phyloP scores from a whole-genome alignment of 2,888 invertebrate species.

The Drosophila helvetica region DNA sequence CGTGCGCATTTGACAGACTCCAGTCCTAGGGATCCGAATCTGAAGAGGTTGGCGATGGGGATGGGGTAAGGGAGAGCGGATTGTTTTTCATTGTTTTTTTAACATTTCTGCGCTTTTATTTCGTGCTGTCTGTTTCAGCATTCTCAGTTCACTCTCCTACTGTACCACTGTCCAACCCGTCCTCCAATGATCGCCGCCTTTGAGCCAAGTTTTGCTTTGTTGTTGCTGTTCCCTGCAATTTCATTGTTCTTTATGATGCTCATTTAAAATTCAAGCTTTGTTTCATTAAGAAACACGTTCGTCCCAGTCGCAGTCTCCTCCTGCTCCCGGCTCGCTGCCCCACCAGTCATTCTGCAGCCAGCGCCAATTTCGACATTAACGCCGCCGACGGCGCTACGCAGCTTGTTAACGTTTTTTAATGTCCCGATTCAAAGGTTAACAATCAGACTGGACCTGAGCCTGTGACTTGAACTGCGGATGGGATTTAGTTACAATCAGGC shows the following conservation, averaged over 20 bases:
- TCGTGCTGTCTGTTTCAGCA: slow-evolving; percentile 34
- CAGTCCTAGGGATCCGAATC: background rate
- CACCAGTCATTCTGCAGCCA: slow-evolving; percentile 44
- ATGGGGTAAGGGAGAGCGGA: slow-evolving; percentile 5
- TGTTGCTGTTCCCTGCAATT: slow-evolving; percentile 61
- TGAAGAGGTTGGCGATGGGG: background rate
- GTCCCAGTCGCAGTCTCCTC: slow-evolving; percentile 11
- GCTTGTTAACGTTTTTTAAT: slow-evolving; percentile 76
- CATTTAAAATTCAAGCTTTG: slow-evolving; percentile 82
- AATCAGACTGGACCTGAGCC: slow-evolving; percentile 25
- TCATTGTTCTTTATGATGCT: slow-evolving; percentile 81
- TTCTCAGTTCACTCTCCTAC: slow-evolving; percentile 1
- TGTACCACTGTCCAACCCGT: slow-evolving; percentile 6
- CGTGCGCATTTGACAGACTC: slow-evolving; percentile 63
- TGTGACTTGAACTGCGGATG: background rate
- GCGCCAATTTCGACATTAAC: slow-evolving; percentile 75
- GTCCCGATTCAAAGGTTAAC: slow-evolving; percentile 45
- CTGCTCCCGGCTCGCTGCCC: background rate
- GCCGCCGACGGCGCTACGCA: slow-evolving; percentile 77
- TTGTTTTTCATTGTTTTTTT: slow-evolving; percentile 71
- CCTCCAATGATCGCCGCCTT: slow-evolving; percentile 43
- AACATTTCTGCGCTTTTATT: slow-evolving; percentile 69
- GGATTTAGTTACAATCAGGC: background rate
- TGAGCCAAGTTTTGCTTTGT: slow-evolving; percentile 58
- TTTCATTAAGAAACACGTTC: slow-evolving; percentile 78